Base-by-base conservation (phyloP, 92 coral and sea anemone genomes). In the Zoanthus sociatus region DNA sequence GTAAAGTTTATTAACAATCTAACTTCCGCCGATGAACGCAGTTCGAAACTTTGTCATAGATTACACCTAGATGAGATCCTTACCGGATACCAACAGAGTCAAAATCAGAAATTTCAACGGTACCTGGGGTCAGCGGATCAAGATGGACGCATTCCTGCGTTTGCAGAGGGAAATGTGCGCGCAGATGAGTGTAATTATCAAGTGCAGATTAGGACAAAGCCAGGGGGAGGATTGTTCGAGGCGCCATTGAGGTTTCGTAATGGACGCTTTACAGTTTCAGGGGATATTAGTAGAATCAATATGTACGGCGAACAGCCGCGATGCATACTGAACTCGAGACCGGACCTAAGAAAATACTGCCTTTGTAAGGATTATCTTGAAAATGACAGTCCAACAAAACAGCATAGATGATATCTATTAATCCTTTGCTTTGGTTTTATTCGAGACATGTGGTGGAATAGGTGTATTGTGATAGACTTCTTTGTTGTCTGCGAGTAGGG, bases 201-300 rank as follows among this genome's bases (percentile, higher is more conserved):
- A 44, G 87, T 96, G 15, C 94, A 91, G 73, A 64, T 96, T 5
- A 88, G 79, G 73, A 96, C 98, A 1, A 50, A 72, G 3, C 98
- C 98, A 10, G 98, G 98, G 7, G 92, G 87, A 46, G 98, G 92
- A 46, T 68, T 96, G 1, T 96, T 89, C 86, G 98, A 96, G 48
- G 98, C 93, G 7, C 89, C 96, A 7, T 91, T 90, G 56, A 91
- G 86, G 83, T 78, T 84, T 16, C 85, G 75, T 14, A 89, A 91
- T 46, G 95, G 91, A 1, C 68, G 79, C 20, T 96, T 86, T 56
- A 84, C 83, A 1, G 93, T 95, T 3, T 66, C 84, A 4, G 92
- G 94, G 13, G 98, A 96, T 2, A 91, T 94, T 20, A 96, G 98
- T 78, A 89, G 98, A 76, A 96, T 96, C 15, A 94, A 94, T 58